phyloP scores from a whole-genome alignment of 2,797 vertebrate genomes.

The Anolis apletophallus region DNA sequence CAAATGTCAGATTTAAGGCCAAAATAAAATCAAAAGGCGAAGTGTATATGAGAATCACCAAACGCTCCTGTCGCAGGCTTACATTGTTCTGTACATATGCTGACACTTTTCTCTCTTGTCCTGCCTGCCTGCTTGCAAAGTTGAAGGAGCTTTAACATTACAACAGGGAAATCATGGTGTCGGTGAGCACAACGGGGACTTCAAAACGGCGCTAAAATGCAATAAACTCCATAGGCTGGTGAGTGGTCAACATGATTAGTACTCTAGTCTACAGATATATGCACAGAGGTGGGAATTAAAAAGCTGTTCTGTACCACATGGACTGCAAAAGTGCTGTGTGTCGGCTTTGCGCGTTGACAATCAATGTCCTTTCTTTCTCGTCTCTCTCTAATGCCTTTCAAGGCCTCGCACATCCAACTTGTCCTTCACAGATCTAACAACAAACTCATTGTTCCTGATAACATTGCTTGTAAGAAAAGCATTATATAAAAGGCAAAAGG shows the following conservation, averaged over 20 bases:
- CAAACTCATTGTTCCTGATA: constrained; percentile 22
- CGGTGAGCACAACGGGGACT: constrained; percentile 15
- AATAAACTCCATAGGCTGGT: neutral
- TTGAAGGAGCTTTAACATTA: constrained; percentile 42
- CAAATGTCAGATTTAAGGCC: neutral
- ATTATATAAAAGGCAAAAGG: constrained; percentile 59
- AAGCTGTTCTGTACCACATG: neutral
- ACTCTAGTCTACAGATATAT: neutral
- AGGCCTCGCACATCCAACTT: constrained; percentile 33
- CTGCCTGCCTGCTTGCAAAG: constrained; percentile 45
- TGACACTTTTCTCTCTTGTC: constrained; percentile 40
- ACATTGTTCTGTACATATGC: neutral
- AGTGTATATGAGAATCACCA: neutral
- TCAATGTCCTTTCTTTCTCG: neutral
- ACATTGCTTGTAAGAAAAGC: constrained; percentile 48
- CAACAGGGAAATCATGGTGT: constrained; percentile 34
- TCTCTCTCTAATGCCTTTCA: constrained; percentile 12
- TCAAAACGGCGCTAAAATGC: constrained; percentile 13
- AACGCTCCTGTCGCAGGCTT: constrained; percentile 45
- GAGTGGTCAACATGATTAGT: neutral
- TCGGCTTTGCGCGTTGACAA: neutral
- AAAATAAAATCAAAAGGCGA: constrained; percentile 6
- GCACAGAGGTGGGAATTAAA: neutral
- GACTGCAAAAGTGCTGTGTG: constrained; percentile 21
- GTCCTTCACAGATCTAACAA: constrained; percentile 1